Base-by-base conservation (phyloP, 2,888 invertebrate genomes). In the Lasioglossum villosulum region DNA sequence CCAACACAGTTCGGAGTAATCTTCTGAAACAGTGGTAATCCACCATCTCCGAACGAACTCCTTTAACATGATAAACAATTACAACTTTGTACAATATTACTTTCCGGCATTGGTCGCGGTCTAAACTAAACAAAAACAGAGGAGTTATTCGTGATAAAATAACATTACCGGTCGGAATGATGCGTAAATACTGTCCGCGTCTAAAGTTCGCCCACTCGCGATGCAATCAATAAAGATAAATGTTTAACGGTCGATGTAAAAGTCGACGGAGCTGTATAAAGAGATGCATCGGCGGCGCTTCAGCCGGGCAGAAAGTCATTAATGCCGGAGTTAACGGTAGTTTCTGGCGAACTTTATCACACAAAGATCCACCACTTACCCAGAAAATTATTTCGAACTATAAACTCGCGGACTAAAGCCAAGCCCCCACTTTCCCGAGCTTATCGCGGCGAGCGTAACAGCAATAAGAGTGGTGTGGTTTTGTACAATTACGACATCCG, bases 311-410 rank as follows among this genome's bases (percentile, higher is more conserved):
- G 77, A 78, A 77, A 71, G 71, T 84, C 80, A 72, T 85, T 82
- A 82, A 71, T 76, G 74, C 71, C 82, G 10, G 70, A 79, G 76
- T 75, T 82, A 82, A 79, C 76, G 78, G 52, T 48, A 78, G 82
- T 82, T 78, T 45, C 52, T 71, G 5, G 14, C 8, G 6, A 78
- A 78, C 78, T 83, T 86, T 77, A 48, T 66, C 45, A 23, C n/a
- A n/a, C 78, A 70, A 78, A 39, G 76, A 72, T 77, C 45, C 63
- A 30, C 70, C 82, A 56, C 73, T 84, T 74, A 76, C 70, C 74
- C 82, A 75, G 80, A 81, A 89, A 89, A 88, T 89, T 83, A 84
- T 89, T 88, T 89, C 88, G 72, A 87, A 87, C 78, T 56, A 37
- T 52, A 80, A 76, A 70, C 78, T 66, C 27, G 63, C 42, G 34